Base-by-base conservation (phyloP, 2,113 vertebrate genomes). In the Kryptolebias marmoratus region DNA sequence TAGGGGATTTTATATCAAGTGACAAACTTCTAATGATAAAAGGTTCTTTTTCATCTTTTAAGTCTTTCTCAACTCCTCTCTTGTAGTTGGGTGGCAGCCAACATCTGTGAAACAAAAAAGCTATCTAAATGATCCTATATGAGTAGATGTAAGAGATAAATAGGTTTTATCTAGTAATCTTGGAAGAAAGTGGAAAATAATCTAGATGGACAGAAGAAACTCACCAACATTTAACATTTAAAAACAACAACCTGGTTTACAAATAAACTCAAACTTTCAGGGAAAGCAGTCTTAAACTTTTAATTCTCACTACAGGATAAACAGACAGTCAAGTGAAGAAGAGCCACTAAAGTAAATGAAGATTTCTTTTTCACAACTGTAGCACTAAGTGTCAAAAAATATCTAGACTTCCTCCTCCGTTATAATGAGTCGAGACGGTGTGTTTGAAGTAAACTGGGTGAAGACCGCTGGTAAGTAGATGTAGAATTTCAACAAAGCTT, bases 401-500 rank as follows among this genome's bases (percentile, higher is more conserved):
- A 71, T 75, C 69, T 7, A 63, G 65, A 80, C 82, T 82, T 88
- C 82, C 82, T 82, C 81, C 73, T 77, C 63, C 39, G 11, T 27
- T 15, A 48, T 15, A 60, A 56, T 10, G 59, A 16, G 39, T 28
- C 54, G 48, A 70, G 90, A 85, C 77, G 75, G 83, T 68, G 49
- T 52, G 28, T 45, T 42, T 0, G 65, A 81, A 63, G 63, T 58
- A 56, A 64, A 74, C 68, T 54, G 50, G 49, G 4, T n/a, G 45
- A 49, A 30, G 50, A 74, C 60, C 69, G 81, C 47, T 88, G 81
- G 80, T 88, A 89, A 76, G 84, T 82, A 90, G 73, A 89, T 88
- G 92, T 31, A 86, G 88, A 93, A 93, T 94, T 93, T 83, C 87
- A 87, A 59, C 79, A 73, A 63, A 85, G 83, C 73, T 89, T 65